Percentiles rank a stretch among this genome's conserved stretches.
These are phyloP conservation scores for Nebria brevicollis DNA, from an alignment of 2,888 invertebrate species.

Conservation along the genomic window DNA sequence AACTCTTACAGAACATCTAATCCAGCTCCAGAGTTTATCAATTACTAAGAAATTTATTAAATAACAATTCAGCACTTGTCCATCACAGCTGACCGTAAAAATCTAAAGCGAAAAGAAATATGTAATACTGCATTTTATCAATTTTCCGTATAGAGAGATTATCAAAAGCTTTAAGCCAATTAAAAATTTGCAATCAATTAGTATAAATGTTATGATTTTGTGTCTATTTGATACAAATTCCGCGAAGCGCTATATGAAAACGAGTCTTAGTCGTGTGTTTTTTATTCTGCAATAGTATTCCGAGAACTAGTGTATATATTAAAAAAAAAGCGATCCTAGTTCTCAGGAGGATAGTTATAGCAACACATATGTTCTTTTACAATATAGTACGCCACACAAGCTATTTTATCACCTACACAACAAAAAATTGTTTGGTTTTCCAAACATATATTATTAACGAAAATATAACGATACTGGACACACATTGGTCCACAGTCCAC, in stretches of 20 bases:
- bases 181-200: too few species aligned
- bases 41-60: background rate
- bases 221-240: background rate
- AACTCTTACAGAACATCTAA: too few species aligned
- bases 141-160: too few species aligned
- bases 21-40: too few species aligned
- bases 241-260: background rate
- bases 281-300: background rate
- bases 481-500: constrained; percentile 7
- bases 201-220: too few species aligned
- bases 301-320: background rate
- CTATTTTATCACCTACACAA: constrained; percentile 14
- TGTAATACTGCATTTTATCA: too few species aligned
- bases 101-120: too few species aligned
- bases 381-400: background rate
- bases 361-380: background rate
- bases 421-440: background rate
- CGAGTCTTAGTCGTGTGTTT: background rate
- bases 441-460: constrained; percentile 26
- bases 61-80: too few species aligned
- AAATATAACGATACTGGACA: background rate
- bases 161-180: too few species aligned
- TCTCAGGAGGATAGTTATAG: background rate
- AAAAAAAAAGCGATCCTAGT: background rate
- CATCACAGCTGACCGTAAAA: too few species aligned